Percentiles rank a stretch among this genome's conserved stretches.
Conservation (phyloP, 2,113 vertebrate genomes). For the Toxotes jaculatrix region DNA sequence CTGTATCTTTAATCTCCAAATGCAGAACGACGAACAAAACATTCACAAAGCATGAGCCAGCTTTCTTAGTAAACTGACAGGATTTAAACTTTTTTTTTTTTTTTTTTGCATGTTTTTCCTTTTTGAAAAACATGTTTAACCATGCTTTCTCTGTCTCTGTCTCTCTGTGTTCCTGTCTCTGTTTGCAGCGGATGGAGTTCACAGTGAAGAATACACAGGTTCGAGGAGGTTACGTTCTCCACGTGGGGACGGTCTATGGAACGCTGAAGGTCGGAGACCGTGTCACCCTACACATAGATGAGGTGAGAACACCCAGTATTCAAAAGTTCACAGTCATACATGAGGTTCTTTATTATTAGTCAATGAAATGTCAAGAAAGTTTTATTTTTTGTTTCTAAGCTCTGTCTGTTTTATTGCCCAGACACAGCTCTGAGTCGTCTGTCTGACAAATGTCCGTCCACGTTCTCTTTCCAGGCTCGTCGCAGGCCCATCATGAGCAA, state of each 20-base stretch:
- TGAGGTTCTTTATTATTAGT: neutral
- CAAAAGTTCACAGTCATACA: neutral
- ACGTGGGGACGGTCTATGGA: constrained; percentile 93
- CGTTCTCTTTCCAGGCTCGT: constrained; percentile 82
- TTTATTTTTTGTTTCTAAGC: no score
- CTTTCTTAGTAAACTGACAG: neutral
- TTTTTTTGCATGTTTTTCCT: neutral
- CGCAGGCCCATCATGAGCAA: constrained; percentile 96
- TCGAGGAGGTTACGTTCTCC: constrained; percentile 93
- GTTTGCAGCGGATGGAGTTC: constrained; percentile 93
- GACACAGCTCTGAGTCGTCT: neutral
- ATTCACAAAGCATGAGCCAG: neutral
- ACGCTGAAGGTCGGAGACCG: constrained; percentile 90
- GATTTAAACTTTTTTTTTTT: no score
- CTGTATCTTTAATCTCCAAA: neutral
- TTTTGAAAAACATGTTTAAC: neutral
- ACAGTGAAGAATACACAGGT: constrained; percentile 96
- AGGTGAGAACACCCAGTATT: constrained; percentile 83
- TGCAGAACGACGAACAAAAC: neutral
- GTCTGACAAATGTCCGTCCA: neutral
- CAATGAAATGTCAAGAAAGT: no score
- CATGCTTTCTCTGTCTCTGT: neutral
- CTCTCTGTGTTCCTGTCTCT: neutral
- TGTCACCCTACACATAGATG: constrained; percentile 90
- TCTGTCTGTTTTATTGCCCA: neutral